Evolutionary conservation across 2,797 vertebrate genomes (phyloP).

Genomic region (Myotis daubentonii): DNA sequence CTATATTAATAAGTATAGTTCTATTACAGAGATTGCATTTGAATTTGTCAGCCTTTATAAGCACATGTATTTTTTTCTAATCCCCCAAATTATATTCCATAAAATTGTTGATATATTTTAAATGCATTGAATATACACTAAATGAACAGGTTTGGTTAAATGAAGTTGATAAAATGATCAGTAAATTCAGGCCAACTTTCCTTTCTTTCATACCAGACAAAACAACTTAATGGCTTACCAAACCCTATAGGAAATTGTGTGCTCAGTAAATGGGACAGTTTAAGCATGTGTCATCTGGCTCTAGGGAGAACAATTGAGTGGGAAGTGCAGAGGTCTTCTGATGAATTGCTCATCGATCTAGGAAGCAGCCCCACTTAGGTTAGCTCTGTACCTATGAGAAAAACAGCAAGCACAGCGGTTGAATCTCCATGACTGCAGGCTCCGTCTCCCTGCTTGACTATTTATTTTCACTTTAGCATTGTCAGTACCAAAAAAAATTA

Average conservation of each 20-base stretch:
- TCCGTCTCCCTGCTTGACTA: background rate
- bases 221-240: background rate
- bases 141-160: background rate
- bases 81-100: background rate
- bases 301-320: background rate
- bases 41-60: background rate
- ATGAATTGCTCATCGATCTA: background rate
- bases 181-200: background rate
- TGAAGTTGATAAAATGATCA: background rate
- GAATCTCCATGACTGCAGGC: background rate
- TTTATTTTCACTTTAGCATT: slow-evolving; percentile 62
- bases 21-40: background rate
- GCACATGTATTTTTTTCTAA: background rate
- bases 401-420: background rate
- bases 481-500: slow-evolving; percentile 1
- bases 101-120: background rate
- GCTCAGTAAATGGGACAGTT: background rate
- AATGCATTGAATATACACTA: background rate
- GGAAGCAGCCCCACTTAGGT: background rate
- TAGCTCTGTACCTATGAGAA: background rate
- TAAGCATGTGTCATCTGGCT: background rate
- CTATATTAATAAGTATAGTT: background rate
- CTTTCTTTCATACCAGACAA: background rate
- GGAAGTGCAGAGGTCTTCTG: background rate
- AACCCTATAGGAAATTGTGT: background rate